Conservation (phyloP, 2,888 invertebrate species). For the Calameuta pallipes region DNA sequence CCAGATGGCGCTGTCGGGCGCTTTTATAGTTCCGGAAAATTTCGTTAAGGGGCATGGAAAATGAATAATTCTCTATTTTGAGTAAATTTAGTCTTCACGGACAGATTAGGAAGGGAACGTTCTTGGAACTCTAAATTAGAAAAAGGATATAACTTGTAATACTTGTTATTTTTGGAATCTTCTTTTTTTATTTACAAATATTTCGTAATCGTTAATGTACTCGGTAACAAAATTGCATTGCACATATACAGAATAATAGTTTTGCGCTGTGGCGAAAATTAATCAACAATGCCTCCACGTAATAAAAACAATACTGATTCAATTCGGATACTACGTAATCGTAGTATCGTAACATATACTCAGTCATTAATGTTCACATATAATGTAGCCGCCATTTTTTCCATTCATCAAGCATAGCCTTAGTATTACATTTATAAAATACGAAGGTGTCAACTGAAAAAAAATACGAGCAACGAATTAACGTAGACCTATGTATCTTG, state of each 20-base stretch:
- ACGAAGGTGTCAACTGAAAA: conserved; percentile 14
- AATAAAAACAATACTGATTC: conserved; percentile 49
- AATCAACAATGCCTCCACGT: conserved; percentile 45
- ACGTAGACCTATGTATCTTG: conserved; percentile 22
- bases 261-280: conserved; percentile 50
- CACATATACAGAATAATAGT: conserved; percentile 58
- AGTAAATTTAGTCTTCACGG: no score
- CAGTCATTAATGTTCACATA: conserved; percentile 46
- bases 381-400: conserved; percentile 27
- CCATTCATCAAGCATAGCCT: conserved; percentile 30
- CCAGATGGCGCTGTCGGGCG: no score
- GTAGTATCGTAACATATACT: conserved; percentile 24
- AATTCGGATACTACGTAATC: conserved; percentile 15
- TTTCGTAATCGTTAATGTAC: conserved; percentile 53
- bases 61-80: no score
- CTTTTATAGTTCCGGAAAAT: no score
- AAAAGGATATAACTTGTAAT: no score
- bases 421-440: conserved; percentile 27
- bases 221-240: conserved; percentile 62
- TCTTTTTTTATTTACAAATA: conserved; percentile 61
- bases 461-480: conserved; percentile 13
- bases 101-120: no score
- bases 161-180: conserved; percentile 17
- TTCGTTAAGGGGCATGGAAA: no score
- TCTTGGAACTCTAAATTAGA: no score